Evolutionary conservation across 2,113 vertebrate genomes (phyloP).

Genomic region (Progne subis): DNA sequence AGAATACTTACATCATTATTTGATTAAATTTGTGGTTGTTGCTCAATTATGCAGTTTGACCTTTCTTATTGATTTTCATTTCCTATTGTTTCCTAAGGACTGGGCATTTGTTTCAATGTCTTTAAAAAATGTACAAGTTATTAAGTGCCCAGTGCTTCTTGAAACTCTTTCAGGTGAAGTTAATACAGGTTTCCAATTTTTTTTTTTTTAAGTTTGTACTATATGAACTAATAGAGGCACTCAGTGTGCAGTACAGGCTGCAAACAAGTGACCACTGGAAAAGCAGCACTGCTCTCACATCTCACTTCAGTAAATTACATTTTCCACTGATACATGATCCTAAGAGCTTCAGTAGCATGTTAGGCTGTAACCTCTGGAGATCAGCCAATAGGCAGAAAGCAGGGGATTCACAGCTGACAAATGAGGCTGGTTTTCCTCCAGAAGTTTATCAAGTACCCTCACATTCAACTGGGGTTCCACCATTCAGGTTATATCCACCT

Average conservation of each 20-base stretch:
- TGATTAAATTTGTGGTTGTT: not conserved
- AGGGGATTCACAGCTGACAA: not conserved
- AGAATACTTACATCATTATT: not conserved
- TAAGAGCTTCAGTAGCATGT: not conserved
- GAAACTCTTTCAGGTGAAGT: not conserved
- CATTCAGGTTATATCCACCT: not conserved
- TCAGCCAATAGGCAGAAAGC: not conserved
- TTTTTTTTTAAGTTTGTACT: not conserved
- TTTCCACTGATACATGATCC: not conserved
- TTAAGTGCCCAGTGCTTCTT: not conserved
- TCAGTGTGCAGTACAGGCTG: not conserved
- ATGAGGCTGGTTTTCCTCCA: not conserved
- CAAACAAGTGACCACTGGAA: not conserved
- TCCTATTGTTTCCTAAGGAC: not conserved
- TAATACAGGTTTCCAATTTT: not conserved
- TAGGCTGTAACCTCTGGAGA: not conserved
- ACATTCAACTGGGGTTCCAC: not conserved
- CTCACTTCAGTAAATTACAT: not conserved
- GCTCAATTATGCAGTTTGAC: not conserved
- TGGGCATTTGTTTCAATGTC: not conserved
- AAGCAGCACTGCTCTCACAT: not conserved
- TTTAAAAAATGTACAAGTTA: not conserved
- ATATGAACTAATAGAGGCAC: not conserved
- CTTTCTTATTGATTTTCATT: not conserved
- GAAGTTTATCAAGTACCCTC: not conserved